phyloP scores from a whole-genome alignment of 2,113 vertebrate genomes.

The Apodemus sylvaticus region DNA sequence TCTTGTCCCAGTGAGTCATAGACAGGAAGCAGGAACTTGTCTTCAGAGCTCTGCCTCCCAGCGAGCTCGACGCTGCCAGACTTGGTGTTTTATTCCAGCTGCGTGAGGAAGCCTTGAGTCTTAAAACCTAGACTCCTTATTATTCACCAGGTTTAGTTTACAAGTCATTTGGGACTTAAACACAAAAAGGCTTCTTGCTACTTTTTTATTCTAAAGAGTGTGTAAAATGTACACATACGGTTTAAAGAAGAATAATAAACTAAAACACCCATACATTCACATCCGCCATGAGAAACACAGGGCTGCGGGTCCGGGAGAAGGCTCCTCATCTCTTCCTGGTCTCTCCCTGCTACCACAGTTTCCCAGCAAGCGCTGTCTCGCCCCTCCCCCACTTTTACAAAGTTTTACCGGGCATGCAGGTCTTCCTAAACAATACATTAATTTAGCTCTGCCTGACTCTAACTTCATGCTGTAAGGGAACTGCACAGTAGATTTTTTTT shows the following conservation, averaged over 20 bases:
- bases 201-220: conserved; percentile 61
- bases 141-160: conserved; percentile 62
- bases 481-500: background rate
- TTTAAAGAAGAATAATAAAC: conserved; percentile 60
- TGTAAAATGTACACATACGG: conserved; percentile 47
- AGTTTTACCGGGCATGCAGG: background rate
- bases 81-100: conserved; percentile 22
- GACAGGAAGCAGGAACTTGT: fast-evolving
- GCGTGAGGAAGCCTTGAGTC: background rate
- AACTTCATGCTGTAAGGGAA: conserved; percentile 1
- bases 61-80: background rate
- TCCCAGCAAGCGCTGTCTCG: background rate
- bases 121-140: conserved; percentile 32
- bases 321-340: fast-evolving
- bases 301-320: background rate
- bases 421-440: background rate
- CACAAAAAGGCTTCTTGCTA: conserved; percentile 55
- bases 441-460: conserved; percentile 22
- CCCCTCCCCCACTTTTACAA: background rate
- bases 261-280: background rate
- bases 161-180: conserved; percentile 60
- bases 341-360: background rate
- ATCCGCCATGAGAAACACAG: background rate
- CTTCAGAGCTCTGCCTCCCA: background rate
- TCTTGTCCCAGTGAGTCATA: background rate